Conservation (phyloP, 2,888 invertebrate genomes). For the Hedychridium roseum region DNA sequence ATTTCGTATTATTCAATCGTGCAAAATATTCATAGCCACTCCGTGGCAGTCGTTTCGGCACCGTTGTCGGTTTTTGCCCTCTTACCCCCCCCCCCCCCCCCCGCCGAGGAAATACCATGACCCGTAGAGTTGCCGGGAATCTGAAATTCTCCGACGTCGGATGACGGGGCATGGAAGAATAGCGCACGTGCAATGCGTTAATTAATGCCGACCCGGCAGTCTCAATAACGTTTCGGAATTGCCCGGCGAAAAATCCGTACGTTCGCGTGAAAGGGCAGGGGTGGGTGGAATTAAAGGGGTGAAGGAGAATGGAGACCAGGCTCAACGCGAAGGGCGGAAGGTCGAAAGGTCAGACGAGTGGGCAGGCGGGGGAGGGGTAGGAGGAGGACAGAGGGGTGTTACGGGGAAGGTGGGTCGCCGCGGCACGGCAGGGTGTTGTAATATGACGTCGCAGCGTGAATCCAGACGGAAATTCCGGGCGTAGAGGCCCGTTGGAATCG, state of each 20-base stretch:
- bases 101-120: too few species aligned
- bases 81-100: too few species aligned
- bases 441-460: conserved; percentile 56
- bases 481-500: conserved; percentile 48
- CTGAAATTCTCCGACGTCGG: too few species aligned
- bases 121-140: too few species aligned
- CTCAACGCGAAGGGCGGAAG: too few species aligned
- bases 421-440: conserved; percentile 39
- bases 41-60: too few species aligned
- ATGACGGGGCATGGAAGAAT: not conserved
- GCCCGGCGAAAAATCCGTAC: too few species aligned
- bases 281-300: not conserved
- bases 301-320: not conserved
- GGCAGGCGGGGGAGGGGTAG: conserved; percentile 4
- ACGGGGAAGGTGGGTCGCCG: conserved; percentile 17
- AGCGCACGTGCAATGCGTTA: conserved; percentile 25
- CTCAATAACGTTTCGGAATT: conserved; percentile 32
- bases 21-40: too few species aligned
- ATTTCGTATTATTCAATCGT: too few species aligned
- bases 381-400: conserved; percentile 21
- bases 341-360: too few species aligned
- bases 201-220: conserved; percentile 33
- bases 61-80: too few species aligned
- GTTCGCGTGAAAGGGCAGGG: not conserved
- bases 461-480: conserved; percentile 46